A percentile compares a stretch with the other conserved stretches of the same genome.
Evolutionary conservation across 1,140 invertebrate species (phyloP).

Genomic region (Daktulosphaira vitifoliae): DNA sequence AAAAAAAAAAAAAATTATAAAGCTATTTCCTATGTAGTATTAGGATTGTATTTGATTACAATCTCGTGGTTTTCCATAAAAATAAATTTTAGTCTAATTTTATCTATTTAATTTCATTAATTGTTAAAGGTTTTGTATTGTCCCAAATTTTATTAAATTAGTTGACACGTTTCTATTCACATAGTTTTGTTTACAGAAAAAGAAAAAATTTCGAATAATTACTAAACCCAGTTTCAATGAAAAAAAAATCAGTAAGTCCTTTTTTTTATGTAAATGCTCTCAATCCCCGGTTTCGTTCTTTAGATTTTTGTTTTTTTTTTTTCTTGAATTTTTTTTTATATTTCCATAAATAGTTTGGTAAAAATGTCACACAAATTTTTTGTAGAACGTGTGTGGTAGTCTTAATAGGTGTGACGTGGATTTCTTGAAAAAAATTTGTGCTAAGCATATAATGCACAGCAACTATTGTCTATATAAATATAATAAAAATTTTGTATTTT

Average conservation of each 20-base stretch:
- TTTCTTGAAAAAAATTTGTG: slow-evolving; percentile 20
- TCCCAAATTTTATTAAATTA: not conserved
- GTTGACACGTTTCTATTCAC: slow-evolving; percentile 23
- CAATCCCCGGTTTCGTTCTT: slow-evolving; percentile 27
- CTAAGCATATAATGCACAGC: slow-evolving; percentile 32
- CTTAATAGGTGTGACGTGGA: slow-evolving; percentile 30
- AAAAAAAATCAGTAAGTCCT: slow-evolving; percentile 34
- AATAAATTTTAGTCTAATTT: slow-evolving; percentile 14
- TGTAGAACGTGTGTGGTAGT: slow-evolving; percentile 33
- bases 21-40: slow-evolving; percentile 11
- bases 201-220: slow-evolving; percentile 29
- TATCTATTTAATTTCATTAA: too few relatives aligned
- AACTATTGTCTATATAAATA: slow-evolving; percentile 23
- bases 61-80: slow-evolving; percentile 2
- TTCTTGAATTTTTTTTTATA: slow-evolving; percentile 32
- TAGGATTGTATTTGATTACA: slow-evolving; percentile 10
- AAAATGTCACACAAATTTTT: slow-evolving; percentile 30
- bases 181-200: slow-evolving; percentile 32
- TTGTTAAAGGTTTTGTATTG: slow-evolving; percentile 14
- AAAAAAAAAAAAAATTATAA: slow-evolving; percentile 19
- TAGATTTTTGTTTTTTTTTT: slow-evolving; percentile 25
- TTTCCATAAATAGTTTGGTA: slow-evolving; percentile 30
- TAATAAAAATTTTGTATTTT: slow-evolving; percentile 21
- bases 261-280: slow-evolving; percentile 28
- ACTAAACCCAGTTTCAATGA: slow-evolving; percentile 32